Evolutionary conservation across 1,140 invertebrate genomes (phyloP).

Genomic region (Aporrectodea caliginosa): DNA sequence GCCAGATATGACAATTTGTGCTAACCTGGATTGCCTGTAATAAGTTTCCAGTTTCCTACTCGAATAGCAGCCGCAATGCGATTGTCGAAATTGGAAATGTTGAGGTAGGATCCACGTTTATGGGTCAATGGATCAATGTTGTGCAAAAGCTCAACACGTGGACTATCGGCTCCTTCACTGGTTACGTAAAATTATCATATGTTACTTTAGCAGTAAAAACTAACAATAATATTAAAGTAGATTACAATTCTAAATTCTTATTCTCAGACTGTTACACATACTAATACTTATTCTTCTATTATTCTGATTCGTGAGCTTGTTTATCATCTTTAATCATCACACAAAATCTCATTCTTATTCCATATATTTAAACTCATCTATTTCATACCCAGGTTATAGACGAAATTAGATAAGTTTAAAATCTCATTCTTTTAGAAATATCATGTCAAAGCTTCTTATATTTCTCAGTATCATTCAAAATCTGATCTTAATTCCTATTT

Average conservation of each 20-base stretch:
- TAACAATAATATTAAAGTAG: slow-evolving; percentile 15
- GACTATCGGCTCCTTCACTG: slow-evolving; percentile 37
- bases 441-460: too few relatives aligned
- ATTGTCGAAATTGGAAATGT: slow-evolving; percentile 33
- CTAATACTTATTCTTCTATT: not conserved
- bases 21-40: slow-evolving; percentile 39
- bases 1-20: too few relatives aligned
- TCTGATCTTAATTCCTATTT: too few relatives aligned
- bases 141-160: slow-evolving; percentile 39
- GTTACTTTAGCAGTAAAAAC: not conserved
- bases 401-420: too few relatives aligned
- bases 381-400: too few relatives aligned
- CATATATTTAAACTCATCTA: too few relatives aligned
- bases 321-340: too few relatives aligned
- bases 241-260: not conserved
- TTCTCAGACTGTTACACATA: not conserved
- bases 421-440: too few relatives aligned
- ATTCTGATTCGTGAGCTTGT: too few relatives aligned
- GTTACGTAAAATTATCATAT: not conserved
- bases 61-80: slow-evolving; percentile 37
- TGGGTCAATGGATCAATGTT: slow-evolving; percentile 39
- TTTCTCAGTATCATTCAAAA: too few relatives aligned
- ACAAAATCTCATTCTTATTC: too few relatives aligned
- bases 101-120: slow-evolving; percentile 15
- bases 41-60: slow-evolving; percentile 38